Evolutionary conservation across 1,140 invertebrate species (phyloP).

Genomic region (Nephotettix cincticeps): DNA sequence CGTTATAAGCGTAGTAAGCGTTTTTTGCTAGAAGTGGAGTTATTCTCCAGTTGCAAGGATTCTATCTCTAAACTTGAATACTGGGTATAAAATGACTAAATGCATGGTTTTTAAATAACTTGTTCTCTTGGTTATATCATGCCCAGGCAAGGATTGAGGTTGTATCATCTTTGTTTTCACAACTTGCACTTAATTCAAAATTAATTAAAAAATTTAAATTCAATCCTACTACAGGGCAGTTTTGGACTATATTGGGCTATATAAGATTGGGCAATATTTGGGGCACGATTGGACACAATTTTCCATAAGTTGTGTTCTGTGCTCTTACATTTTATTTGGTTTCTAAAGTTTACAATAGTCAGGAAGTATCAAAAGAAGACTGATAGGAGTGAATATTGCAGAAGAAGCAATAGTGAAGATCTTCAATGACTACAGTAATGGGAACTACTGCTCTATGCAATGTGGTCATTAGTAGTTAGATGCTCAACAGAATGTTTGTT

Average conservation of each 20-base stretch:
- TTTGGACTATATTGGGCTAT: too few relatives aligned
- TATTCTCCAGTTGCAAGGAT: background rate
- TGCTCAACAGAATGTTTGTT: too few relatives aligned
- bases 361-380: slow-evolving; percentile 14
- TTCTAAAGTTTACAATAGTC: background rate
- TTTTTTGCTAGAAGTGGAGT: background rate
- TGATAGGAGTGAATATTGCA: background rate
- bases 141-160: slow-evolving; percentile 38
- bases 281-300: slow-evolving; percentile 17
- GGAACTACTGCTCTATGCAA: slow-evolving; percentile 17
- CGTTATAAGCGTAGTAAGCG: background rate
- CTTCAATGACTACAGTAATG: slow-evolving; percentile 16
- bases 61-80: background rate
- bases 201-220: too few relatives aligned
- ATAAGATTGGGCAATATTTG: too few relatives aligned
- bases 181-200: too few relatives aligned
- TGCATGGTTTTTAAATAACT: background rate
- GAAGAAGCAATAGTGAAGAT: background rate
- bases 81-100: background rate
- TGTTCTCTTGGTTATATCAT: slow-evolving; percentile 27
- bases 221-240: slow-evolving; percentile 11
- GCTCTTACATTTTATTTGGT: background rate
- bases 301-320: background rate
- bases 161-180: slow-evolving; percentile 27
- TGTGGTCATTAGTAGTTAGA: too few relatives aligned